These are phyloP conservation scores for Lathronympha strigana DNA, from an alignment of 2,888 invertebrate genomes.

Conservation along the genomic window DNA sequence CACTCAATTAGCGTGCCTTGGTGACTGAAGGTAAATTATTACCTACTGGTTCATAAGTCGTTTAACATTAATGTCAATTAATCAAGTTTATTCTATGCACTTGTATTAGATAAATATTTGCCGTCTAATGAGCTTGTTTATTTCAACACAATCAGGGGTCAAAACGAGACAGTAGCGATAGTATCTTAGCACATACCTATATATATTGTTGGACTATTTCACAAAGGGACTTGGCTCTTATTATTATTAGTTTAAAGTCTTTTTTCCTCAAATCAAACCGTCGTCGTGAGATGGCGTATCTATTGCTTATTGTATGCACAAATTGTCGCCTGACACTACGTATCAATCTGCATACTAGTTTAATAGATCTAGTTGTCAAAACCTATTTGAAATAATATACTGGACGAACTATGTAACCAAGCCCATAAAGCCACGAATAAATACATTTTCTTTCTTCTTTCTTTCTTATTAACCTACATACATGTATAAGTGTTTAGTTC, in stretches of 20 bases:
- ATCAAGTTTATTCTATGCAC: background rate
- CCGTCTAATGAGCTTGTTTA: conserved; percentile 30
- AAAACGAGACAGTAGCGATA: conserved; percentile 12
- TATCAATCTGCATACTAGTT: conserved; percentile 9
- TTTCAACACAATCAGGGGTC: conserved; percentile 16
- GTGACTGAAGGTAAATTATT: background rate
- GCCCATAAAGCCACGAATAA: too few species aligned
- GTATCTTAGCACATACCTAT: conserved; percentile 1
- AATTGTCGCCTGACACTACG: conserved; percentile 28
- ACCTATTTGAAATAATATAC: background rate
- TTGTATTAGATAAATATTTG: conserved; percentile 18
- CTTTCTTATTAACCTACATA: too few species aligned
- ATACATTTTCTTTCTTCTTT: too few species aligned
- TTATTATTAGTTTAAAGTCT: background rate
- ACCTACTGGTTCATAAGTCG: background rate
- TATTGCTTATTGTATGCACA: conserved; percentile 10
- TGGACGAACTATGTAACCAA: background rate
- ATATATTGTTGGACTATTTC: background rate
- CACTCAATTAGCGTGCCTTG: background rate
- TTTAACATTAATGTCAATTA: background rate
- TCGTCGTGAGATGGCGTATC: conserved; percentile 8
- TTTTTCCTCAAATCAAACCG: background rate
- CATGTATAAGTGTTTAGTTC: too few species aligned
- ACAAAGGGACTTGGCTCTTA: background rate
- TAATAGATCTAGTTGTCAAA: conserved; percentile 3